A percentile compares a stretch with the other conserved stretches of the same genome.
Conservation (phyloP, 2,888 invertebrate genomes). For the Agrotis clavis region DNA sequence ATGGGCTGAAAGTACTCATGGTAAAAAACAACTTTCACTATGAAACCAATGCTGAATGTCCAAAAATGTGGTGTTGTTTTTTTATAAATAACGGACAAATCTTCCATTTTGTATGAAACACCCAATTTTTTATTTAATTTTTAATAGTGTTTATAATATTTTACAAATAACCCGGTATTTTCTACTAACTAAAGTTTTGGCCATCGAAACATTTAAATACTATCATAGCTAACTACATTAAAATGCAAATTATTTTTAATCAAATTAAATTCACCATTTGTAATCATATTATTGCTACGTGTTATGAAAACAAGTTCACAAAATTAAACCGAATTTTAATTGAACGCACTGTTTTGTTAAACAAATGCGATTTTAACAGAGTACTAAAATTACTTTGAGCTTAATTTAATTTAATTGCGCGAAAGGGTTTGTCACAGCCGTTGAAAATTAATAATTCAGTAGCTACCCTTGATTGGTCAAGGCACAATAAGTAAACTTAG, state of each 20-base stretch:
- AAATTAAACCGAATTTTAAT: conserved; percentile 17
- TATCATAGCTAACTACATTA: background rate
- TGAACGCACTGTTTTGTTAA: conserved; percentile 31
- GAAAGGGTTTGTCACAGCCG: conserved; percentile 40
- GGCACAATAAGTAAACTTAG: conserved; percentile 59
- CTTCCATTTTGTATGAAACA: background rate
- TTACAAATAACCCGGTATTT: background rate
- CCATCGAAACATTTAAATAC: background rate
- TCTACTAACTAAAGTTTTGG: background rate
- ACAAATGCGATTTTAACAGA: conserved; percentile 33
- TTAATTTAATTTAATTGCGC: conserved; percentile 40
- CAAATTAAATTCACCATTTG: background rate
- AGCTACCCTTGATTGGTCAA: conserved; percentile 49
- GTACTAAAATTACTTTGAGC: conserved; percentile 35
- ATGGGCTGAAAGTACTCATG: no score
- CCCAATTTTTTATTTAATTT: no score
- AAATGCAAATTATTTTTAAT: background rate
- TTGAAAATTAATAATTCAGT: conserved; percentile 45
- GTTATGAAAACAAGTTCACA: conserved; percentile 20
- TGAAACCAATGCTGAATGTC: no score
- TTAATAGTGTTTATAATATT: no score
- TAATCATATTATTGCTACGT: conserved; percentile 22
- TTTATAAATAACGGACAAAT: no score
- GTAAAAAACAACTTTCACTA: no score
- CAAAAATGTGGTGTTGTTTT: no score